These are phyloP conservation scores for Connochaetes taurinus DNA, from an alignment of 2,113 vertebrate species.

Conservation along the genomic window DNA sequence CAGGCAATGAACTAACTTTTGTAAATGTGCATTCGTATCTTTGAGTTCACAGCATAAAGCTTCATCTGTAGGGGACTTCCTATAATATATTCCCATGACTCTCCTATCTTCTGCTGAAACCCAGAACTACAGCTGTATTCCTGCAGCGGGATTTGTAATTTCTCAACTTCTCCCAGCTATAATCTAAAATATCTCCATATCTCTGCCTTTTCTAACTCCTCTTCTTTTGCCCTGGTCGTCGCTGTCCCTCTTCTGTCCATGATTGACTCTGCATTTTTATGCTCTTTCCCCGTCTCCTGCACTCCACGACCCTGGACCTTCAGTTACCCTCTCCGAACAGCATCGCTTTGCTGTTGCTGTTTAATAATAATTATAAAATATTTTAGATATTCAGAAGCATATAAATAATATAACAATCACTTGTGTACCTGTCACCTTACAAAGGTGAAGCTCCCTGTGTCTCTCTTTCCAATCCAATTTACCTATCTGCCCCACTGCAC, in stretches of 20 bases:
- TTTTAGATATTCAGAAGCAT: background rate
- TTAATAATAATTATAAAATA: background rate
- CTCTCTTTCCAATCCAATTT: background rate
- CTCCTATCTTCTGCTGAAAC: background rate
- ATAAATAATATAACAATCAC: background rate
- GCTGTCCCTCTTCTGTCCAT: background rate
- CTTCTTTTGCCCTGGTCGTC: accelerated
- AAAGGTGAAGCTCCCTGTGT: background rate
- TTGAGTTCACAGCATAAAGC: background rate
- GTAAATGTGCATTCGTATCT: accelerated
- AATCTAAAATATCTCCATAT: background rate
- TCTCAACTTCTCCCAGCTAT: background rate
- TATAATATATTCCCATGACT: too few relatives aligned
- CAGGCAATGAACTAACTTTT: background rate
- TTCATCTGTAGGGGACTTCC: background rate
- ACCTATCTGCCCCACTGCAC: background rate
- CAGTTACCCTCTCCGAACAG: background rate
- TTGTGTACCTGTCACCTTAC: background rate
- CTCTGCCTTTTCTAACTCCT: background rate
- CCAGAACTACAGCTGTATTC: background rate
- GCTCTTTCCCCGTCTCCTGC: background rate
- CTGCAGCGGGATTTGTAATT: background rate
- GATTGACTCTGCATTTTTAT: background rate
- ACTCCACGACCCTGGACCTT: background rate
- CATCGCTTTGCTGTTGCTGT: background rate